These are phyloP conservation scores for Phania funesta DNA, from an alignment of 2,888 invertebrate species.

Conservation along the genomic window DNA sequence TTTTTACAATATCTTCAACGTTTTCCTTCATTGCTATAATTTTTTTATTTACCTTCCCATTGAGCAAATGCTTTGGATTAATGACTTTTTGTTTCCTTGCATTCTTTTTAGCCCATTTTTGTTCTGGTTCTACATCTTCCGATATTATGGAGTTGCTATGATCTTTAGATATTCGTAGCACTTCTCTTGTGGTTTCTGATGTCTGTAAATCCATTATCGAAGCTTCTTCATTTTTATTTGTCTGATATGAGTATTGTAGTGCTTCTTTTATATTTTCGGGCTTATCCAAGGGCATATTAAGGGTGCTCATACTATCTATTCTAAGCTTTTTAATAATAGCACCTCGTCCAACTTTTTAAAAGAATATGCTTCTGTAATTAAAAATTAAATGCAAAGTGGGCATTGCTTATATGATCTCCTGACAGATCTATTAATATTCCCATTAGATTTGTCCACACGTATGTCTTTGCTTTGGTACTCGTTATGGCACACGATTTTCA, in stretches of 20 bases:
- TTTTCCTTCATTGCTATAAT: not conserved
- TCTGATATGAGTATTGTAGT: no score
- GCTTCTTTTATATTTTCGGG: no score
- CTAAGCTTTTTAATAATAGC: slow-evolving; percentile 11
- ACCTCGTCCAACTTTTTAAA: not conserved
- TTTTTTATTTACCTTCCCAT: not conserved
- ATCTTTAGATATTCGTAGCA: no score
- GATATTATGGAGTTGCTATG: not conserved
- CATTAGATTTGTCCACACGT: no score
- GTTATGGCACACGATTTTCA: not conserved
- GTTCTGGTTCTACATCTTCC: not conserved
- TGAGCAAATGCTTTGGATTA: not conserved
- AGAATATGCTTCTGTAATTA: no score
- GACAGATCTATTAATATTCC: slow-evolving; percentile 13
- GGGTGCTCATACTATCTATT: slow-evolving; percentile 1
- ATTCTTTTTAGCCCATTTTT: not conserved
- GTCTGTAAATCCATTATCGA: not conserved
- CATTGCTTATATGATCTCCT: no score
- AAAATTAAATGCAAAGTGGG: no score
- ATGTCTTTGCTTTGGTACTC: slow-evolving; percentile 17
- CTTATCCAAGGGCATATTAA: not conserved
- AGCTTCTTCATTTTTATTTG: not conserved
- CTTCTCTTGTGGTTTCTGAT: no score
- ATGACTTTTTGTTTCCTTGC: not conserved
- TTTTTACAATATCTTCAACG: not conserved